These are phyloP conservation scores for Conistra vaccinii DNA, from an alignment of 2,888 invertebrate species.

Conservation along the genomic window DNA sequence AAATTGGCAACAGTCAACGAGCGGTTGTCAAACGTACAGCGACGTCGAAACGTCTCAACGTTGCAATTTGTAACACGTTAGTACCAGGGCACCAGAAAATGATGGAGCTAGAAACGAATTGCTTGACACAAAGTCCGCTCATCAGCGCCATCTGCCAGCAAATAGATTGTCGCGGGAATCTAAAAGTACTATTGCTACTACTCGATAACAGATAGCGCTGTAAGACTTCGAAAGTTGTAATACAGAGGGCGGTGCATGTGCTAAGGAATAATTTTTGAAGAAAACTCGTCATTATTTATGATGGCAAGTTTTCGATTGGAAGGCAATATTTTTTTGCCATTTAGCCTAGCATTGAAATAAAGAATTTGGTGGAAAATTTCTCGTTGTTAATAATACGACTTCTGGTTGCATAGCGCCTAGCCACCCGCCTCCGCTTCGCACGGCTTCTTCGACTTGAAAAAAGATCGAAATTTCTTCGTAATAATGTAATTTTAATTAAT, in stretches of 20 bases:
- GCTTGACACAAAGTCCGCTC: not conserved
- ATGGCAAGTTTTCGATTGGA: not conserved
- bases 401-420: not conserved
- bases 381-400: not conserved
- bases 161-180: not conserved
- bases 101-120: constrained; percentile 26
- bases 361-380: not conserved
- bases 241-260: constrained; percentile 23
- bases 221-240: not conserved
- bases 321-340: not conserved
- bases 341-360: not conserved
- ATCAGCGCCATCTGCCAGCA: constrained; percentile 71
- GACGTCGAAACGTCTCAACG: constrained; percentile 81
- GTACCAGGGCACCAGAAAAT: constrained; percentile 81
- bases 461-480: too few species aligned
- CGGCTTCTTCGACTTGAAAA: not conserved
- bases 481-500: too few species aligned
- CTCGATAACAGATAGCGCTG: constrained; percentile 70
- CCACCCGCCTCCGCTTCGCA: not conserved
- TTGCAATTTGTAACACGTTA: constrained; percentile 88
- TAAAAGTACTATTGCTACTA: constrained; percentile 53
- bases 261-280: not conserved
- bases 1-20: constrained; percentile 74
- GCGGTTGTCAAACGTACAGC: constrained; percentile 70
- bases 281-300: not conserved